Evolutionary conservation across 1,140 invertebrate genomes (phyloP).

Genomic region (Hestina assimilis): DNA sequence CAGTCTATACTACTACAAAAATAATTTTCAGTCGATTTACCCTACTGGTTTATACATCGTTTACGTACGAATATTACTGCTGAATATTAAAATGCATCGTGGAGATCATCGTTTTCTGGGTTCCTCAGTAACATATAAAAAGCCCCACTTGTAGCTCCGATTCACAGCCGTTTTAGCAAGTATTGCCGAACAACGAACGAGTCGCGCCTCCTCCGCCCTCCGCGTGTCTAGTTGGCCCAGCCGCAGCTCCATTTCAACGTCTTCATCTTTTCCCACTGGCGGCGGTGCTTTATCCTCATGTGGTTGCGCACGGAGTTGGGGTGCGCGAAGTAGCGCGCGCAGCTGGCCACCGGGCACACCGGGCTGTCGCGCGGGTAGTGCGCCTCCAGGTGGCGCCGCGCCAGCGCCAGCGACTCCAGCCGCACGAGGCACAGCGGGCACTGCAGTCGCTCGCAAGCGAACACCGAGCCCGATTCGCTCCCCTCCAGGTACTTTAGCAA

Average conservation of each 20-base stretch:
- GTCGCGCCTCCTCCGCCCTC: constrained; percentile 12
- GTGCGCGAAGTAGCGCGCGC: constrained; percentile 86
- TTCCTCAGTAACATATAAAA: constrained; percentile 38
- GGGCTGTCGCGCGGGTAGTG: constrained; percentile 91
- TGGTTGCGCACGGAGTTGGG: constrained; percentile 91
- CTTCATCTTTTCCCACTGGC: constrained; percentile 90
- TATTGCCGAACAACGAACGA: constrained; percentile 33
- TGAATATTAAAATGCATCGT: constrained; percentile 66
- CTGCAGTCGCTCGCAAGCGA: constrained; percentile 62
- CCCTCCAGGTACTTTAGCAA: constrained; percentile 42
- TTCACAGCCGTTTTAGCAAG: constrained; percentile 62
- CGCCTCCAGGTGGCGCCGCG: constrained; percentile 86
- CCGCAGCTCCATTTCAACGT: constrained; percentile 86
- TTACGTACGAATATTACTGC: constrained; percentile 53
- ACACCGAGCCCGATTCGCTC: constrained; percentile 32
- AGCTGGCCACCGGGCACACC: constrained; percentile 85
- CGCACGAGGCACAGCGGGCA: constrained; percentile 84
- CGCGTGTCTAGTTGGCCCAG: constrained; percentile 45
- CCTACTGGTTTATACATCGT: constrained; percentile 66
- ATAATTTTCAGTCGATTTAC: constrained; percentile 77
- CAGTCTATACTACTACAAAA: constrained; percentile 78
- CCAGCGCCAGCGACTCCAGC: constrained; percentile 80
- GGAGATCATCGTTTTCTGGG: constrained; percentile 57
- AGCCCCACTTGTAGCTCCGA: constrained; percentile 54
- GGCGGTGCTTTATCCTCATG: constrained; percentile 88